Evolutionary conservation across 2,888 invertebrate species (phyloP).

Genomic region (Gonocerus acuteangulatus): DNA sequence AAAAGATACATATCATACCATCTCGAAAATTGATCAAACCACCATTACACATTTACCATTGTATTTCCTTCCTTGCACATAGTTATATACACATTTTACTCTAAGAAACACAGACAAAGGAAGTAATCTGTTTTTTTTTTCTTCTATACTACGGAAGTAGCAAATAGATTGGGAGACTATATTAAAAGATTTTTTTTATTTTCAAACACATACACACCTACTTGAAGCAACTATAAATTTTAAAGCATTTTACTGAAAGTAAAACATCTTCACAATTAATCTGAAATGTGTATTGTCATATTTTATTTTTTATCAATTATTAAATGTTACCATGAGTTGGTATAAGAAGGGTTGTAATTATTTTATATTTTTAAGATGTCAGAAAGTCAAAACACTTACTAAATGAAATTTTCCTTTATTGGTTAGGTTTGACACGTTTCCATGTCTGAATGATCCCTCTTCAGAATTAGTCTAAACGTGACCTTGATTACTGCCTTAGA

Average conservation of each 20-base stretch:
- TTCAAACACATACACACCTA: slow-evolving; percentile 11
- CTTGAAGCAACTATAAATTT: slow-evolving; percentile 11
- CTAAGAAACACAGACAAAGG: slow-evolving; percentile 9
- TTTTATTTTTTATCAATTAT: background rate
- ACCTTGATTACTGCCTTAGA: too few species aligned
- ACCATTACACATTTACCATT: too few species aligned
- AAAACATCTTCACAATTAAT: slow-evolving; percentile 2
- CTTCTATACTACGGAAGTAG: slow-evolving; percentile 3
- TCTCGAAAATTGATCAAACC: too few species aligned
- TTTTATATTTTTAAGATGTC: too few species aligned
- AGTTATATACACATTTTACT: slow-evolving; percentile 5
- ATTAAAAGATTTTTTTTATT: background rate
- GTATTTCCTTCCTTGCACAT: background rate
- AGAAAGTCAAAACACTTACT: too few species aligned
- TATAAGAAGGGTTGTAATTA: too few species aligned
- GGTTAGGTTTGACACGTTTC: too few species aligned
- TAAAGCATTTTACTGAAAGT: slow-evolving; percentile 4
- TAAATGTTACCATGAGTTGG: too few species aligned
- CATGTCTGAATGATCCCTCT: too few species aligned
- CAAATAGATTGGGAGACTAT: slow-evolving; percentile 6
- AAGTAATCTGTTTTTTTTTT: background rate
- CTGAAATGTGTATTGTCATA: slow-evolving; percentile 17
- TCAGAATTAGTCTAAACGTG: too few species aligned
- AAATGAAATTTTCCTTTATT: too few species aligned
- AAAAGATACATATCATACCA: background rate